phyloP scores from a whole-genome alignment of 2,888 invertebrate genomes.

The Callosobruchus maculatus region DNA sequence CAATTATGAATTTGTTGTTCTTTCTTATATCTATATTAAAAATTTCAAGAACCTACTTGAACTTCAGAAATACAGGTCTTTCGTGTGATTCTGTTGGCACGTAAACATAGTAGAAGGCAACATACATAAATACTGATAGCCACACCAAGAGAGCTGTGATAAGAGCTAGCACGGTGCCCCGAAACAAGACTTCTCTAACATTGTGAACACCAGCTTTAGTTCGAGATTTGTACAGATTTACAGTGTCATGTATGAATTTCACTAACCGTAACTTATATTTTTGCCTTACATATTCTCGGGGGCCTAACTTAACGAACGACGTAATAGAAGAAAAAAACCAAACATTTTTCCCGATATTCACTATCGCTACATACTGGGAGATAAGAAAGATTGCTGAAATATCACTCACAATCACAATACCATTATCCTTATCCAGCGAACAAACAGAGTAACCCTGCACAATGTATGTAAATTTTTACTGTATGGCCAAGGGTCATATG shows the following conservation, averaged over 20 bases:
- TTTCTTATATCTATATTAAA: too few species aligned
- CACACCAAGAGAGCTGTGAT: slow-evolving; percentile 74
- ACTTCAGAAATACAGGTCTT: slow-evolving; percentile 81
- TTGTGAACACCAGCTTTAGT: slow-evolving; percentile 64
- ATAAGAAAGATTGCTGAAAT: not conserved
- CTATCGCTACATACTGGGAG: not conserved
- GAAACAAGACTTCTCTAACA: slow-evolving; percentile 62
- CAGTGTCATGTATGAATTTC: slow-evolving; percentile 52
- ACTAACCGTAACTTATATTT: slow-evolving; percentile 47
- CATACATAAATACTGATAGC: slow-evolving; percentile 86
- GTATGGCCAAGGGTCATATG: too few species aligned
- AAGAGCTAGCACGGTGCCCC: slow-evolving; percentile 65
- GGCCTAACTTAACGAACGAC: slow-evolving; percentile 31
- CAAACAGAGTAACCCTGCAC: too few species aligned
- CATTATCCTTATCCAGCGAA: too few species aligned
- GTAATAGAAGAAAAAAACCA: slow-evolving; percentile 19
- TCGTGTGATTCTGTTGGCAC: slow-evolving; percentile 84
- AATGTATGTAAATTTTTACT: too few species aligned
- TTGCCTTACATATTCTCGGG: slow-evolving; percentile 37
- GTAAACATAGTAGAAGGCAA: slow-evolving; percentile 86
- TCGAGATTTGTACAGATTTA: slow-evolving; percentile 58
- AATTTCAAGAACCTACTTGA: slow-evolving; percentile 67
- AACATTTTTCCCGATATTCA: slow-evolving; percentile 18
- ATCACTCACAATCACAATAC: not conserved
- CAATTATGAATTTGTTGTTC: too few species aligned